phyloP scores from a whole-genome alignment of 2,888 invertebrate species.

The Cepaea hortensis region DNA sequence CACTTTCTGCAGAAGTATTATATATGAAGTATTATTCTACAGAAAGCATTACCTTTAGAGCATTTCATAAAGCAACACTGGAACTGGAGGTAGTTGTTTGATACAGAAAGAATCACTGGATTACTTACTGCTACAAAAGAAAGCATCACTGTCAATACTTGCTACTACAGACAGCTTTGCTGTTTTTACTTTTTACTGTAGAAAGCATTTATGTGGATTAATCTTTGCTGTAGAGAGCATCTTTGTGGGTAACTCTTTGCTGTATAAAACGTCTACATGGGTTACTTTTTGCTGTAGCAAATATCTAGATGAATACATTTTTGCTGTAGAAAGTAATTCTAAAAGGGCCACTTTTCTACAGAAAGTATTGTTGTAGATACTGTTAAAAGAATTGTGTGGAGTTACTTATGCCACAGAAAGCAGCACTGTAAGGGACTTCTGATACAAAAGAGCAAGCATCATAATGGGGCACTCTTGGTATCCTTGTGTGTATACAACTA shows the following conservation, averaged over 20 bases:
- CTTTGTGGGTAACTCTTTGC: not conserved
- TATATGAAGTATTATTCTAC: too few species aligned
- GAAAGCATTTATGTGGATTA: not conserved
- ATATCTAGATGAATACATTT: not conserved
- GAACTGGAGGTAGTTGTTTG: too few species aligned
- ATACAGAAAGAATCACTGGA: not conserved
- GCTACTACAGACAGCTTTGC: not conserved
- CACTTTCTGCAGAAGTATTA: too few species aligned
- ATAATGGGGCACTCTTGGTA: not conserved
- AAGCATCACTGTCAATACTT: not conserved
- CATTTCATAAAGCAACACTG: not conserved
- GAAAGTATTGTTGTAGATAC: not conserved
- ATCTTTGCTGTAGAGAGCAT: not conserved
- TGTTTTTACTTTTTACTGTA: not conserved
- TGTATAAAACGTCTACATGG: too few species aligned
- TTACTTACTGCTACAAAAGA: not conserved
- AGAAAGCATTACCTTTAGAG: not conserved
- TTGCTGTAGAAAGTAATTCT: not conserved
- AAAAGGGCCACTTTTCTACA: not conserved
- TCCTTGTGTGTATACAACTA: not conserved
- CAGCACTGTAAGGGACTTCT: not conserved
- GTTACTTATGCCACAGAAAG: not conserved
- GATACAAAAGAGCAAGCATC: not conserved
- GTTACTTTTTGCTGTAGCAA: not conserved
- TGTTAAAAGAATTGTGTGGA: not conserved